Base-by-base conservation (phyloP, 2,888 invertebrate species). In the Drosophila recens region DNA sequence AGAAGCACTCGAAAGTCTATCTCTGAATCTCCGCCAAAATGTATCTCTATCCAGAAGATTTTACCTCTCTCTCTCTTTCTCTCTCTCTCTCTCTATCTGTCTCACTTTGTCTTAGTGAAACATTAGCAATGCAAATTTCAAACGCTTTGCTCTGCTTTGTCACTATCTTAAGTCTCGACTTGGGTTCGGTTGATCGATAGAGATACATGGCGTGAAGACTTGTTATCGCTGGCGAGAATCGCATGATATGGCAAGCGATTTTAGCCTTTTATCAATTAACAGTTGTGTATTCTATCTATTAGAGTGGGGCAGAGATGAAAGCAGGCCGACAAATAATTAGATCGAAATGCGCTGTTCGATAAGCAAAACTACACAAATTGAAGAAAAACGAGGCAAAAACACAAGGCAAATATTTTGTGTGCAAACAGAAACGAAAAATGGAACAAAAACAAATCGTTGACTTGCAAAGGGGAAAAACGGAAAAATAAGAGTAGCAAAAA, bases 291-390 rank as follows among this genome's bases (percentile, higher is more conserved):
- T 71, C 34, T 67, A 70, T 58, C 51, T 45, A 51, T 48, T 56
- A 34, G 62, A 46, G 42, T 4, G 27, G 4, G 15, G 33, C 9
- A 20, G 59, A 82, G 70, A 72, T 67, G 70, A 82, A 86, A 75
- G 48, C 11, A 3, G 3, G 66, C 80, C 84, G 78, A 56, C 63
- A 61, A 76, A 76, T 74, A 82, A 87, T 87, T 83, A 67, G 69
- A 76, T 70, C 67, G 57, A 72, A 80, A 69, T 63, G 70, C 51
- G 62, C 56, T 69, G 66, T 72, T 78, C 63, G 72, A 79, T 72
- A 71, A 70, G 59, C 56, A 45, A 64, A 69, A 65, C 49, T 48
- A 61, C 57, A 34, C 54, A 68, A 62, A 51, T 56, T 40, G 49
- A 27, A 36, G 42, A 46, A 42, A 62, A 63, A 20, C 48, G 59